Base-by-base conservation (phyloP, 1,140 invertebrate species). In the Tetraneura akinire region DNA sequence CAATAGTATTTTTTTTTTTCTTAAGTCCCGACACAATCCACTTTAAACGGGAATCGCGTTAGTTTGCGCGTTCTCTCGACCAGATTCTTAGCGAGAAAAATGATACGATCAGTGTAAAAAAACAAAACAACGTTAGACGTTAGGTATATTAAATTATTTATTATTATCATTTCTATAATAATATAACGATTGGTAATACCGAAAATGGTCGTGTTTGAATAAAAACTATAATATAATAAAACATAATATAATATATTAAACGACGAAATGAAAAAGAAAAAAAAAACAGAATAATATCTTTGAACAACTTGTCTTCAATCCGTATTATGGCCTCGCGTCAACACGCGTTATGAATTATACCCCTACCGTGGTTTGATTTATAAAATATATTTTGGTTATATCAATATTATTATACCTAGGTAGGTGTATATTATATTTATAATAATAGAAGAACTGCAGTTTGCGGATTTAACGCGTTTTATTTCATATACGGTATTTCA, bases 61-160 rank as follows among this genome's bases (percentile, higher is more conserved):
- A n/a, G n/a, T n/a, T n/a, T n/a, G n/a, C n/a, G n/a, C n/a, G 73
- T 51, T 53, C 13, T 55, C 16, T n/a, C 42, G 49, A 32, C 21
- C 68, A 42, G 74, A n/a, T 47, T 62, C 55, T 62, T 78, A 78
- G 74, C 18, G 74, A 78, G 55, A 78, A 55, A 78, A 62, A 47
- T 60, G 74, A 78, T 78, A 78, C 74, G 23, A 78, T 78, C 74
- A 55, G 74, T 78, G 55, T 60, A 78, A 78, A 76, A 78, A 76
- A 78, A 37, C 57, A 74, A 53, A 0, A 26, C 2, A 57, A n/a
- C 53, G 32, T n/a, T n/a, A n/a, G n/a, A n/a, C n/a, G n/a, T n/a
- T n/a, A n/a, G n/a, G 8, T 8, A 37, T 37, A 37, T 37, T 37
- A 37, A 4, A 37, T 37, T 37, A 37, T 37, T 4, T 37, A 37